A percentile compares a stretch with the other conserved stretches of the same genome.
Conservation (phyloP, 2,888 invertebrate genomes). For the Oasisia sp. region DNA sequence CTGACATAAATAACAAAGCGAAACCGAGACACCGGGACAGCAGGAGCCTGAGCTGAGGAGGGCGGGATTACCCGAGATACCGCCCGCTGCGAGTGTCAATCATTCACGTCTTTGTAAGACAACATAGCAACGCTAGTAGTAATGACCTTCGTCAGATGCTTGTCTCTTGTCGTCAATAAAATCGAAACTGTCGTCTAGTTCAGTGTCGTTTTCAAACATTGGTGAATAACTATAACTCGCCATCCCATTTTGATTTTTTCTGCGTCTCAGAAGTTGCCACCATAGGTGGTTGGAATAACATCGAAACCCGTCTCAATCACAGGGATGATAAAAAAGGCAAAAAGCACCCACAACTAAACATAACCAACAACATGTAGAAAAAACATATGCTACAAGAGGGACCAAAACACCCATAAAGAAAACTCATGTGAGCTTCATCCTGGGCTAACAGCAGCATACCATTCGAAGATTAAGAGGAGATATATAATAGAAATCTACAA, state of each 20-base stretch:
- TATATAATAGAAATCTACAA: no score
- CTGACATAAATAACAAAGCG: slow-evolving; percentile 18
- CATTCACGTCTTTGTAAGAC: background rate
- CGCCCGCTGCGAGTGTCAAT: background rate
- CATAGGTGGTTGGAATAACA: background rate
- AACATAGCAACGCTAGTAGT: background rate
- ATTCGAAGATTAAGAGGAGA: no score
- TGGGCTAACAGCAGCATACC: no score
- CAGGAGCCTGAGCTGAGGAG: no score
- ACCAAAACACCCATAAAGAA: no score
- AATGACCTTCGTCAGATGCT: slow-evolving; percentile 1
- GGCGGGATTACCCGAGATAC: background rate
- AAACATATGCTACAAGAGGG: no score
- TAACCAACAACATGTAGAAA: no score
- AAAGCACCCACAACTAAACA: no score
- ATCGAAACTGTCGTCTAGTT: background rate
- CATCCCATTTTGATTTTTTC: background rate
- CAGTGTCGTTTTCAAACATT: slow-evolving; percentile 1
- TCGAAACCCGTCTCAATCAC: background rate
- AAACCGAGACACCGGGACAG: background rate
- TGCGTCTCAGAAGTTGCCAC: background rate
- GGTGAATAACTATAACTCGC: slow-evolving; percentile 5
- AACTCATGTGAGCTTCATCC: no score
- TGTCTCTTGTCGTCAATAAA: background rate
- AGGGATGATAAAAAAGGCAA: background rate